These are phyloP conservation scores for Matsumurasca onukii DNA, from an alignment of 1,140 invertebrate species.

Conservation along the genomic window DNA sequence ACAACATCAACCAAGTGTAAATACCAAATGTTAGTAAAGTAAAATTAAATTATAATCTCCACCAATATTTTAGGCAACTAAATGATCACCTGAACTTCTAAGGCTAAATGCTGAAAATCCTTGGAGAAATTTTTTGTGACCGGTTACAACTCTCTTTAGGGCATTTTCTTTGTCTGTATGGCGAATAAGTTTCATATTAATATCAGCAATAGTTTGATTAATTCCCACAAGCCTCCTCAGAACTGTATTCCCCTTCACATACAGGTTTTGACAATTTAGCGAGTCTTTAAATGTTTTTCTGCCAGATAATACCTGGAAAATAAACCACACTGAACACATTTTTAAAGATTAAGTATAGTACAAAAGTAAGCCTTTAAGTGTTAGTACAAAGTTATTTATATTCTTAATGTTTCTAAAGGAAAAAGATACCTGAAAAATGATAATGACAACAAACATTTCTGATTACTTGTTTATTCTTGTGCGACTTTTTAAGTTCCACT, in stretches of 20 bases:
- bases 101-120: conserved; percentile 2
- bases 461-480: background rate
- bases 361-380: background rate
- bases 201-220: background rate
- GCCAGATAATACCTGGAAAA: background rate
- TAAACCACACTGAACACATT: background rate
- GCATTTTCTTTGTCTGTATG: background rate
- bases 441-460: background rate
- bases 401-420: background rate
- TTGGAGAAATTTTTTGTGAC: background rate
- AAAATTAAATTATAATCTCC: background rate
- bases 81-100: background rate
- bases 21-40: background rate
- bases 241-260: background rate
- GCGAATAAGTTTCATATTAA: background rate
- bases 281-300: background rate
- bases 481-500: background rate
- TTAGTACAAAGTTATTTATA: background rate
- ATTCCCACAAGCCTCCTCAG: background rate
- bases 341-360: background rate
- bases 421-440: background rate
- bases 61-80: background rate
- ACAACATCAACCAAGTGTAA: background rate
- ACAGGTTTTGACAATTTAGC: conserved; percentile 1
- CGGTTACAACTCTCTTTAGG: background rate